phyloP scores from a whole-genome alignment of 2,797 vertebrate species.

The Clarias laeviceps region DNA sequence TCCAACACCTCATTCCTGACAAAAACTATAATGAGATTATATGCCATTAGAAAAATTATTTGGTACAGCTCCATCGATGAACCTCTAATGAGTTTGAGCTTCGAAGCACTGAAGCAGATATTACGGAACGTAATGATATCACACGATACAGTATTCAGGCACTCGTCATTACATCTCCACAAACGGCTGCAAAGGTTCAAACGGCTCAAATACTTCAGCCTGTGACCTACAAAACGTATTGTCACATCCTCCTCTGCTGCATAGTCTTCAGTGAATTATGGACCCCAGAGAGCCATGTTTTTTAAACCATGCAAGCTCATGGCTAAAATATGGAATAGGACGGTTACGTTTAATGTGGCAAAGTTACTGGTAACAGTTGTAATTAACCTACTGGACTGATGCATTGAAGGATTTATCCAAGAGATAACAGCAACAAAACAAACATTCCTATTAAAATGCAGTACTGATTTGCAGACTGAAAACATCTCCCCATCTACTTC shows the following conservation, averaged over 20 bases:
- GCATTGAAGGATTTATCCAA: background rate
- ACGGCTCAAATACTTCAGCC: background rate
- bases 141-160: background rate
- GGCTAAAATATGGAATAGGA: background rate
- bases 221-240: background rate
- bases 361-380: background rate
- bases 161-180: background rate
- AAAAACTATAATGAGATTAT: constrained; percentile 4
- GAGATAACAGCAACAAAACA: background rate
- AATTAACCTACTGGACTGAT: background rate
- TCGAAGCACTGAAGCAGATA: background rate
- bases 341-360: background rate
- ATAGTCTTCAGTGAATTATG: background rate
- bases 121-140: background rate
- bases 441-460: background rate
- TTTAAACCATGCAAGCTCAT: background rate
- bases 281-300: background rate
- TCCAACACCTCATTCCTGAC: background rate
- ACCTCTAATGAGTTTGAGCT: constrained; percentile 19
- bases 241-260: background rate
- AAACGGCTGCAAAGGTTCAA: background rate
- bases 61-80: background rate
- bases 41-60: background rate
- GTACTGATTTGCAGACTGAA: background rate
- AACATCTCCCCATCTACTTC: background rate